Evolutionary conservation across 2,888 invertebrate species (phyloP).

Genomic region (Minunthozetes semirufus): DNA sequence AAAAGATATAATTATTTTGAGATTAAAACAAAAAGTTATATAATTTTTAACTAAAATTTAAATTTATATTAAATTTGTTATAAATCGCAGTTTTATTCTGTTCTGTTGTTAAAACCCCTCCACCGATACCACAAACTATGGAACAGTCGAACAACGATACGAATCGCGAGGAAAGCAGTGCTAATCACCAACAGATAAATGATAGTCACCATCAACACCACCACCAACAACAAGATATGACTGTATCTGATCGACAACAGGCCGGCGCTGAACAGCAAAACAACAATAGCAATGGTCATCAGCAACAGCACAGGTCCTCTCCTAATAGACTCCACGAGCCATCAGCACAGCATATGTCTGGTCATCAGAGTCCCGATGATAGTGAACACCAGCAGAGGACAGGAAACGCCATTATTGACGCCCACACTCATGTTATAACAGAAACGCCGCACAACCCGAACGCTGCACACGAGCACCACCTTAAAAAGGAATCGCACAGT

Average conservation of each 20-base stretch:
- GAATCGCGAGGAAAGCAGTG: slow-evolving; percentile 2
- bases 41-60: not conserved
- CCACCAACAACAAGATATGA: slow-evolving; percentile 14
- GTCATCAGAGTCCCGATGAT: not conserved
- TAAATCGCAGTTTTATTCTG: not conserved
- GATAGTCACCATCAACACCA: slow-evolving; percentile 18
- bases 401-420: not conserved
- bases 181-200: slow-evolving; percentile 14
- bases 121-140: not conserved
- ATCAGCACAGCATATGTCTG: not conserved
- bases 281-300: not conserved
- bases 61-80: not conserved
- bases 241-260: not conserved
- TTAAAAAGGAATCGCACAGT: not conserved
- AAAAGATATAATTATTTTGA: slow-evolving; percentile 3
- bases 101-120: not conserved
- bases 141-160: slow-evolving; percentile 1
- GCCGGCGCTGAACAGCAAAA: not conserved
- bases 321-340: not conserved
- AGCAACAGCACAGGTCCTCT: not conserved
- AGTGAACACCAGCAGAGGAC: not conserved
- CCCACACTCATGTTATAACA: slow-evolving; percentile 10
- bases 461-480: too few species aligned
- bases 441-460: slow-evolving; percentile 4
- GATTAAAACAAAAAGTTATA: not conserved